Conservation (phyloP, 2,888 invertebrate species). For the Phaedon cochleariae region DNA sequence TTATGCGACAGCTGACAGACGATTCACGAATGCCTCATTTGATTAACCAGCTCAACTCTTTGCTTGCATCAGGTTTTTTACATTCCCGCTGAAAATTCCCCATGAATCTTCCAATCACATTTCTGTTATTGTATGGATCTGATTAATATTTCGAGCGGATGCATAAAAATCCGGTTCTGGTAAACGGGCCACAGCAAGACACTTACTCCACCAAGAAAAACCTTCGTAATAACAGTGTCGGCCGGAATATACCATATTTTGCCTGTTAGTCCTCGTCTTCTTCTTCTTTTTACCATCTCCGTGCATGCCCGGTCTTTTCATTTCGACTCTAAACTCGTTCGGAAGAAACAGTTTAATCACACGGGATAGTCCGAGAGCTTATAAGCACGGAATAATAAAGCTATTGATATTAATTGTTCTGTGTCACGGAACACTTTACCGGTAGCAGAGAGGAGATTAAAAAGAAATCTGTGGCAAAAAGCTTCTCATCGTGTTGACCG, state of each 20-base stretch:
- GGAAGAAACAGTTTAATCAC: constrained; percentile 30
- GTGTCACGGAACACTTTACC: constrained; percentile 46
- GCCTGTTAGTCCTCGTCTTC: constrained; percentile 23
- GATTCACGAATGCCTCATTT: too few species aligned
- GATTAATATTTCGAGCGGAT: neutral
- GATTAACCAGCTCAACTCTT: too few species aligned
- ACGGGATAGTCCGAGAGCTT: constrained; percentile 20
- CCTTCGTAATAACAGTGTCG: constrained; percentile 35
- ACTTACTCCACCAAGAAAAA: constrained; percentile 27
- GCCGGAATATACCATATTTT: constrained; percentile 32
- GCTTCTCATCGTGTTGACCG: neutral
- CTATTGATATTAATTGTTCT: constrained; percentile 44
- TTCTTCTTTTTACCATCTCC: constrained; percentile 19
- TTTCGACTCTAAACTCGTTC: constrained; percentile 27
- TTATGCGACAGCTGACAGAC: too few species aligned
- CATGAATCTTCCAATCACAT: neutral
- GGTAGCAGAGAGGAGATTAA: constrained; percentile 43
- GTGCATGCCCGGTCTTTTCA: constrained; percentile 24
- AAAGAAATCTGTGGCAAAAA: constrained; percentile 38
- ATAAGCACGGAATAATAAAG: constrained; percentile 22
- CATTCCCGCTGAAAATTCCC: neutral
- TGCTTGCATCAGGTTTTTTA: too few species aligned
- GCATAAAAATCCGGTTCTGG: constrained; percentile 18
- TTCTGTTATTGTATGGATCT: too few species aligned
- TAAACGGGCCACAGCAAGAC: constrained; percentile 19